phyloP scores from a whole-genome alignment of 2,113 vertebrate species.

The Cheirogaleus medius region DNA sequence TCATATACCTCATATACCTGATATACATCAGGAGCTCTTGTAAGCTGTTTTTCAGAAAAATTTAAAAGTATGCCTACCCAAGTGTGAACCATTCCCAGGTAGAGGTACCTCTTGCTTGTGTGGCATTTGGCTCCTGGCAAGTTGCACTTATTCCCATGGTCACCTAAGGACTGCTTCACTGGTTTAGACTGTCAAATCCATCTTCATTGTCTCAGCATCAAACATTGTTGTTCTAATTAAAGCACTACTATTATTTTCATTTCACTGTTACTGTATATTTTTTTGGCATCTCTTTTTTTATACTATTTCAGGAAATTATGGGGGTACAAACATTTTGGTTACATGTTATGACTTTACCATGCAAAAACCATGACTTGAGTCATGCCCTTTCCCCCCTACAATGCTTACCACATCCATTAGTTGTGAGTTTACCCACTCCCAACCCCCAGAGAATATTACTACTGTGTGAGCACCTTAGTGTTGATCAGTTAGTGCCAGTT shows the following conservation, averaged over 20 bases:
- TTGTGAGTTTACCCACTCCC: too few species aligned
- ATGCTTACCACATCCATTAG: too few species aligned
- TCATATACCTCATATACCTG: too few species aligned
- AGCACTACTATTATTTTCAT: background rate
- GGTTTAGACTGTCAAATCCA: background rate
- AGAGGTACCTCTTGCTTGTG: background rate
- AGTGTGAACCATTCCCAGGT: background rate
- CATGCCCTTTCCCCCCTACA: too few species aligned
- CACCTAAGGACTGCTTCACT: background rate
- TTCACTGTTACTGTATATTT: background rate
- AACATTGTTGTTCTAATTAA: background rate
- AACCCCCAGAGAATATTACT: too few species aligned
- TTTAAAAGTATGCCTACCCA: background rate
- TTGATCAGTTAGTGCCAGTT: too few species aligned
- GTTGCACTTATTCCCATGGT: background rate
- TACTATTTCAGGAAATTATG: too few species aligned
- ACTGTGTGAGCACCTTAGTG: too few species aligned
- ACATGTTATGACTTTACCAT: too few species aligned
- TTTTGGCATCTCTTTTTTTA: too few species aligned
- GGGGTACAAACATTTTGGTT: too few species aligned
- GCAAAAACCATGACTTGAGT: too few species aligned
- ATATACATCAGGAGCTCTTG: background rate
- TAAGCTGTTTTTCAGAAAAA: background rate
- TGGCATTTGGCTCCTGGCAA: background rate
- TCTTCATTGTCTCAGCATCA: background rate